Evolutionary conservation across 2,797 vertebrate genomes (phyloP).

Genomic region (Anguilla megastoma): DNA sequence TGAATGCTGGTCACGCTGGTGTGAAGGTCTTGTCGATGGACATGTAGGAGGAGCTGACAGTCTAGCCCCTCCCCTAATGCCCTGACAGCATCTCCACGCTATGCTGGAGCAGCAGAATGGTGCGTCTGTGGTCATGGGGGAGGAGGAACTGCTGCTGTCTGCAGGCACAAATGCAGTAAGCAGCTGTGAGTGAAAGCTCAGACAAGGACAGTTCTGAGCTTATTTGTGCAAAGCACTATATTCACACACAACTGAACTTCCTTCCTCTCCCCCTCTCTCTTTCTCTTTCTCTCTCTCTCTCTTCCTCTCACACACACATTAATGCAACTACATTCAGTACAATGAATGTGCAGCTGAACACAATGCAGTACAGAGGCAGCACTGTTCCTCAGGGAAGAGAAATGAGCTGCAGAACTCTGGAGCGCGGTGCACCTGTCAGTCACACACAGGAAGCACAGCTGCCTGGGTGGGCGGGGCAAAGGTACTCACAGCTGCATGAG

Average conservation of each 20-base stretch:
- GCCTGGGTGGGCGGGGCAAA: neutral
- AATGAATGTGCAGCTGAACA: constrained; percentile 1
- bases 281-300: no score
- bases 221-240: neutral
- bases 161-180: constrained; percentile 53
- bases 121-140: constrained; percentile 74
- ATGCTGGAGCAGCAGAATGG: constrained; percentile 53
- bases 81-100: constrained; percentile 58
- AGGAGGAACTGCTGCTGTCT: constrained; percentile 87
- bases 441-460: neutral
- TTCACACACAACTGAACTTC: neutral
- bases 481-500: constrained; percentile 87
- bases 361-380: neutral
- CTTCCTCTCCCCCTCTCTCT: neutral
- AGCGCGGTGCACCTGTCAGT: neutral
- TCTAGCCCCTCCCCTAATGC: neutral
- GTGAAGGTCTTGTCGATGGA: neutral
- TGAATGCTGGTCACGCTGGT: neutral
- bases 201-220: neutral
- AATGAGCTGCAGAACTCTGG: neutral
- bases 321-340: neutral
- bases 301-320: neutral
- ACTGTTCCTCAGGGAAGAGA: neutral
- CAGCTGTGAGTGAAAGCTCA: constrained; percentile 25
- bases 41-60: neutral